phyloP scores from a whole-genome alignment of 2,888 invertebrate species.

The Mystacides longicornis region DNA sequence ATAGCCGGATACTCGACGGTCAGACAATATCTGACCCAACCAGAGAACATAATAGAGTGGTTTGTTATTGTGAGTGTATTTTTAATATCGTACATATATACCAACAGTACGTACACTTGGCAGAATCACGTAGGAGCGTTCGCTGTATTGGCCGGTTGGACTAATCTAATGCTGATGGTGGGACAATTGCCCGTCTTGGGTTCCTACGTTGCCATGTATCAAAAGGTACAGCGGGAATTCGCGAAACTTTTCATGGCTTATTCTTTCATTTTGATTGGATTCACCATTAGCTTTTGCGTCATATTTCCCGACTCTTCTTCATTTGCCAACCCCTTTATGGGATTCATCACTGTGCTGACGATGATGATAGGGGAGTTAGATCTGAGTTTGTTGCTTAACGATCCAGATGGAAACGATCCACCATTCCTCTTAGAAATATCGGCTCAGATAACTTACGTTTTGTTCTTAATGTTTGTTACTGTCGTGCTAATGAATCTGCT shows the following conservation, averaged over 20 bases:
- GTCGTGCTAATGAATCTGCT: constrained; percentile 80
- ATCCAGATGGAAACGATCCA: constrained; percentile 68
- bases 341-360: constrained; percentile 74
- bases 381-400: constrained; percentile 66
- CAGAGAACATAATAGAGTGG: constrained; percentile 84
- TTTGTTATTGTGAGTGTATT: constrained; percentile 79
- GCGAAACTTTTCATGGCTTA: constrained; percentile 80
- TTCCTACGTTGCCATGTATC: constrained; percentile 86
- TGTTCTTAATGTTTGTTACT: constrained; percentile 76
- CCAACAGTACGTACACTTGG: constrained; percentile 70
- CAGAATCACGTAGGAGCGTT: constrained; percentile 83
- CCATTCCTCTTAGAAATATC: constrained; percentile 71
- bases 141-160: constrained; percentile 80
- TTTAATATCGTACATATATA: constrained; percentile 74
- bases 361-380: constrained; percentile 88
- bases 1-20: constrained; percentile 75
- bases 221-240: constrained; percentile 79
- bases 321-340: constrained; percentile 78
- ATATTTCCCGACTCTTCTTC: constrained; percentile 77
- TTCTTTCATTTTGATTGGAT: constrained; percentile 76
- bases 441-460: constrained; percentile 73
- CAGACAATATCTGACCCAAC: constrained; percentile 74
- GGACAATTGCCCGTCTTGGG: constrained; percentile 84
- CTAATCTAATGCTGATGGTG: constrained; percentile 85
- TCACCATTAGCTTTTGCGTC: constrained; percentile 82